Evolutionary conservation across 92 coral and sea anemone genomes (phyloP).

Genomic region (Zoanthus solanderi): DNA sequence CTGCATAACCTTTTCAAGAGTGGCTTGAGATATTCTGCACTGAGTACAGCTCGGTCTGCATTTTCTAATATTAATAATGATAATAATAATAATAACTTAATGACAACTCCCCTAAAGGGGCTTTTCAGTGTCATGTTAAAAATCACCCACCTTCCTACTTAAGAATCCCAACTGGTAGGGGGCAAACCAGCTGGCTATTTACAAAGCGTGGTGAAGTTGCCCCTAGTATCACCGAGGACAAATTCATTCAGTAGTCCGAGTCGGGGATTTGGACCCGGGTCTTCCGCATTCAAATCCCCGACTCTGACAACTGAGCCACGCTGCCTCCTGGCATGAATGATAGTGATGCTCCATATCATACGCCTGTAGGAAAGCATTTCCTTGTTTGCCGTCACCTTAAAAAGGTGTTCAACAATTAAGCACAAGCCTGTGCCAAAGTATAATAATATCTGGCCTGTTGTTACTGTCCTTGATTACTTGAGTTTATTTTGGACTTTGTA

Average conservation of each 20-base stretch:
- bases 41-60: conserved; percentile 66
- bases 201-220: too few relatives aligned
- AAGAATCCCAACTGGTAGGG: too few relatives aligned
- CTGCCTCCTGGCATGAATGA: conserved; percentile 3
- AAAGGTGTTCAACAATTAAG: conserved; percentile 53
- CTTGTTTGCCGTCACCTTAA: conserved; percentile 61
- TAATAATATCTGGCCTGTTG: conserved; percentile 62
- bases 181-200: too few relatives aligned
- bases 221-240: too few relatives aligned
- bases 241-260: too few relatives aligned
- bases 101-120: too few relatives aligned
- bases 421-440: conserved; percentile 67
- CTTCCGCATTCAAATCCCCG: too few relatives aligned
- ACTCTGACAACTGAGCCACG: too few relatives aligned
- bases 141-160: too few relatives aligned
- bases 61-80: conserved; percentile 36
- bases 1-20: conserved; percentile 52
- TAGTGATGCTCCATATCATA: conserved; percentile 13
- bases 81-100: too few relatives aligned
- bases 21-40: conserved; percentile 60
- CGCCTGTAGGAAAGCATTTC: conserved; percentile 57
- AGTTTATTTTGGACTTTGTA: conserved; percentile 53
- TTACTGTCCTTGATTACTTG: conserved; percentile 57
- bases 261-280: too few relatives aligned
- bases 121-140: too few relatives aligned